Conservation (phyloP, 1,140 invertebrate species). For the Drosophila subpulchrella region DNA sequence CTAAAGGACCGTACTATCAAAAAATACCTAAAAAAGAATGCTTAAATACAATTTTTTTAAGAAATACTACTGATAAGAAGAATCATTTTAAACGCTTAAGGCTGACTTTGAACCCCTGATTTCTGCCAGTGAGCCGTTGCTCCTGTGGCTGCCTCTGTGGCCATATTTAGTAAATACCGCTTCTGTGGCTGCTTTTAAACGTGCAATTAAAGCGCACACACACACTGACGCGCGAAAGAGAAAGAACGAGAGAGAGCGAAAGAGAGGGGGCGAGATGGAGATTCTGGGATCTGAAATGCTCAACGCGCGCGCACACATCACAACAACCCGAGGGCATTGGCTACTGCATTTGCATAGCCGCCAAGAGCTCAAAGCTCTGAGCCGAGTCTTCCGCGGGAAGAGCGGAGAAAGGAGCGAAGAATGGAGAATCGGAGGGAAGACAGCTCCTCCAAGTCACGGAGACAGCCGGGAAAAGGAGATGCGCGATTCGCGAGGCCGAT, state of each 20-base stretch:
- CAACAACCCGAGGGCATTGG: conserved; percentile 84
- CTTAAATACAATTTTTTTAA: too few relatives aligned
- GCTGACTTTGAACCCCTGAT: background rate
- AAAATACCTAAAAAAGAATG: too few relatives aligned
- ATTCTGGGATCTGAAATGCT: conserved; percentile 30
- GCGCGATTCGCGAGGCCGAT: conserved; percentile 5
- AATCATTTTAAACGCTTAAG: background rate
- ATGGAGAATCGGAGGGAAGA: background rate
- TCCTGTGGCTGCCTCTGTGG: conserved; percentile 42
- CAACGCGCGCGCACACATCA: conserved; percentile 75
- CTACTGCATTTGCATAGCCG: conserved; percentile 84
- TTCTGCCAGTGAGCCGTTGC: conserved; percentile 16
- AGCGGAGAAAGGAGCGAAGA: background rate
- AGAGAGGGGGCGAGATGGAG: background rate
- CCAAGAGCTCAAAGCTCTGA: conserved; percentile 52
- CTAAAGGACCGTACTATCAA: too few relatives aligned
- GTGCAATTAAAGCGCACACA: conserved; percentile 76
- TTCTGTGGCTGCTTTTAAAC: conserved; percentile 81
- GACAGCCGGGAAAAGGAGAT: conserved; percentile 25
- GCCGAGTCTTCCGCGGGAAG: conserved; percentile 11
- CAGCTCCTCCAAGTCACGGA: conserved; percentile 38
- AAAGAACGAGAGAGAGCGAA: conserved; percentile 11
- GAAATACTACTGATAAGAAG: too few relatives aligned
- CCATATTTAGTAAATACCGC: conserved; percentile 83
- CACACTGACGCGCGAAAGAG: conserved; percentile 19